Conservation (phyloP, 1,140 invertebrate genomes). For the Lasioglossum albipes region DNA sequence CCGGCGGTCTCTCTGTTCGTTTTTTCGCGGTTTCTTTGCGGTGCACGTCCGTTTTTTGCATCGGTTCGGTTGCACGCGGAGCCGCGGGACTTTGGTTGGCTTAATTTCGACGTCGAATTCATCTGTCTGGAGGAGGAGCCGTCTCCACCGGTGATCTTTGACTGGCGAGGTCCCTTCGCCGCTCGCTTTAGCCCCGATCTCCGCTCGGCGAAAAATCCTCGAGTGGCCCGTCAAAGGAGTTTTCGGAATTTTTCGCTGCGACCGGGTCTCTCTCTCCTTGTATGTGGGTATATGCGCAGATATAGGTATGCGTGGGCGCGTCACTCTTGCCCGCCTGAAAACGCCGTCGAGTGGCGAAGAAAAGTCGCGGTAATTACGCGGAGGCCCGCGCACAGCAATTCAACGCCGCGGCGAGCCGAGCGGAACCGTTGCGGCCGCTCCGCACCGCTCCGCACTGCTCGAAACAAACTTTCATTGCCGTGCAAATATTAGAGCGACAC, state of each 20-base stretch:
- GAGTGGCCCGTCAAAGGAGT: conserved; percentile 51
- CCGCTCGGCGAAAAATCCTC: conserved; percentile 38
- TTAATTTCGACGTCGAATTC: conserved; percentile 59
- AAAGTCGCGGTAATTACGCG: conserved; percentile 46
- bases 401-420: neutral
- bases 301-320: neutral
- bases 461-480: conserved; percentile 26
- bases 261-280: too few relatives aligned
- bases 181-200: conserved; percentile 35
- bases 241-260: conserved; percentile 45
- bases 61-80: conserved; percentile 15
- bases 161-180: conserved; percentile 30
- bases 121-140: conserved; percentile 18
- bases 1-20: neutral
- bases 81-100: conserved; percentile 23
- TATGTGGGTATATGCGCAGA: neutral
- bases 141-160: conserved; percentile 45
- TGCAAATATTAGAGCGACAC: neutral
- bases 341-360: conserved; percentile 36
- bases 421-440: too few relatives aligned
- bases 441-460: neutral
- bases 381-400: conserved; percentile 18
- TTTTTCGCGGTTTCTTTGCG: neutral
- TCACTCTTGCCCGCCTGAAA: conserved; percentile 45
- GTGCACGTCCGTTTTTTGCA: neutral